Conservation (phyloP, 2,113 vertebrate genomes). For the Muscicapa adusta region DNA sequence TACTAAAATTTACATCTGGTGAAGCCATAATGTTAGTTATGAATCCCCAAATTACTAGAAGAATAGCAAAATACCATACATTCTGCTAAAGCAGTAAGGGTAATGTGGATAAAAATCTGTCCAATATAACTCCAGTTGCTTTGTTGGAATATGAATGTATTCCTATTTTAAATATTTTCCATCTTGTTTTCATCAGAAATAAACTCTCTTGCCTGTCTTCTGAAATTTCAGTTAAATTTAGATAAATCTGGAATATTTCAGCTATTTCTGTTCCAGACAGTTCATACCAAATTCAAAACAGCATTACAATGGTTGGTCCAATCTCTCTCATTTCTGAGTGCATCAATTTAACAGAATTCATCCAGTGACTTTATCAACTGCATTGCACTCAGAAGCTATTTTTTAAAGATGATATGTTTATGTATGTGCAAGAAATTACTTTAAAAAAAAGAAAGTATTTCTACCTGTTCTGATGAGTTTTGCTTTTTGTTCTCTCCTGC, state of each 20-base stretch:
- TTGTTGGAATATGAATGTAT: neutral
- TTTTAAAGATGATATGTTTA: neutral
- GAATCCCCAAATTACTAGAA: neutral
- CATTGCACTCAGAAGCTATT: neutral
- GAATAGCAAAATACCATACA: neutral
- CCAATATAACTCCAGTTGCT: neutral
- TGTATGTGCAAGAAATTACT: neutral
- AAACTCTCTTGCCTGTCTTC: neutral
- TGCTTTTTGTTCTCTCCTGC: slow-evolving; percentile 15
- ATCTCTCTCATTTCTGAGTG: neutral
- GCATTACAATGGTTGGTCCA: neutral
- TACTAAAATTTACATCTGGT: neutral
- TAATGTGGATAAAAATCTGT: neutral
- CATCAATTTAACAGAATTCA: neutral
- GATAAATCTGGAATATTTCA: neutral
- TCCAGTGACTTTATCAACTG: neutral
- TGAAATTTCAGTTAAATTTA: neutral
- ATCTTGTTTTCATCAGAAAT: neutral
- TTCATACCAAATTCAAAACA: neutral
- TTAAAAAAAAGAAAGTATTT: neutral
- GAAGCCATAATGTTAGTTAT: neutral
- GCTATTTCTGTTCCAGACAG: neutral
- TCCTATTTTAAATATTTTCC: neutral
- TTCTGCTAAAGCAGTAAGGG: neutral
- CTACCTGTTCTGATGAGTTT: neutral